Evolutionary conservation across 2,888 invertebrate genomes (phyloP).

Genomic region (Lithophane semibrunnea): DNA sequence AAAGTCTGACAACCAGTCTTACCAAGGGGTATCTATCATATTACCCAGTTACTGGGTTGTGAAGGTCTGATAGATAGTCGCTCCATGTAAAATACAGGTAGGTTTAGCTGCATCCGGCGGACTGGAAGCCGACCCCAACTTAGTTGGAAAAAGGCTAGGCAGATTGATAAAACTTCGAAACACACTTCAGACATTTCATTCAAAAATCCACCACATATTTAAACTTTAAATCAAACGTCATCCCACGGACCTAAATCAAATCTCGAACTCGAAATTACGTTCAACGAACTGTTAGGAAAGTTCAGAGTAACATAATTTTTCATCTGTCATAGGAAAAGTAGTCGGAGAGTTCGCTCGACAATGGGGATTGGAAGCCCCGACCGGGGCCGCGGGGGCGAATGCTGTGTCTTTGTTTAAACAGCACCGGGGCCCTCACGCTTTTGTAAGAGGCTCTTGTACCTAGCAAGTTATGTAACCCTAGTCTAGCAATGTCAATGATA

Average conservation of each 20-base stretch:
- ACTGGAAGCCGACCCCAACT: no score
- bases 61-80: no score
- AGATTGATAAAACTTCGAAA: background rate
- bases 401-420: conserved; percentile 57
- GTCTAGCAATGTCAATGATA: conserved; percentile 31
- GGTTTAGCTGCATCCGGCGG: no score
- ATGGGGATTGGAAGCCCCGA: conserved; percentile 44
- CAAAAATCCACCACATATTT: conserved; percentile 10
- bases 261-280: conserved; percentile 52
- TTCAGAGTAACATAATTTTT: conserved; percentile 55
- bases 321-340: conserved; percentile 32
- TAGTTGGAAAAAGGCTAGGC: no score
- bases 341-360: conserved; percentile 35
- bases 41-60: no score
- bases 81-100: no score
- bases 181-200: conserved; percentile 8
- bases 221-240: conserved; percentile 48
- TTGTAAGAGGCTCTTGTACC: conserved; percentile 30
- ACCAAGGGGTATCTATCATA: no score
- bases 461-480: conserved; percentile 20
- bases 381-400: conserved; percentile 14
- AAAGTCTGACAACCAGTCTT: no score
- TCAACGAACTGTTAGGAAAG: conserved; percentile 42
- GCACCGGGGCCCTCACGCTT: conserved; percentile 25
- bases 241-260: conserved; percentile 26